Evolutionary conservation across 2,888 invertebrate genomes (phyloP), one percentile per base, ranked within the genome.

Genomic region (Polymixis lichenea): DNA sequence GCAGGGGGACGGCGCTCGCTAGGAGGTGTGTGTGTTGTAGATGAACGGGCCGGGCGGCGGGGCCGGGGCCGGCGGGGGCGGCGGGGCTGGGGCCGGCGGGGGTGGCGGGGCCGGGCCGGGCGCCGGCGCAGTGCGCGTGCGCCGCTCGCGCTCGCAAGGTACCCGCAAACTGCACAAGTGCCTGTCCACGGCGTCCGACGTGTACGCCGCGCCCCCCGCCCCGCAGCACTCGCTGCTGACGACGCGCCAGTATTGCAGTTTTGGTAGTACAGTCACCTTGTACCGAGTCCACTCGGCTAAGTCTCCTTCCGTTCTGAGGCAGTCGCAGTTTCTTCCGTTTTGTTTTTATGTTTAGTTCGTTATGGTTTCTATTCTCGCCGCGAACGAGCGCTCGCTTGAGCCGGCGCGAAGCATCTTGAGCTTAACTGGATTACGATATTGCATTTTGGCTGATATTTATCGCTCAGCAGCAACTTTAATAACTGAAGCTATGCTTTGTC

Each of bases 81-180:
- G 84, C 87, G 88, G 84, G 88, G 93, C 77, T 88, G 88, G 86
- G 88, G 88, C 83, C 88, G 86, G 77, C 85, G 87, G 78, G 97
- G 98, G 84, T 87, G 89, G 85, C 88, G 93, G 77, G 97, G 98
- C 93, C 97, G 98, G 95, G 97, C 98, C 88, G 61, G 89, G 49
- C 87, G 80, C 84, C 88, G 80, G 78, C 87, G 72, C 97, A 83
- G 90, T 84, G 86, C 91, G 90, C 86, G 97, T 98, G 95, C 98
- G 98, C 95, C 98, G 98, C 95, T 98, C 98, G 95, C 98, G 98
- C 97, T 98, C 98, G 96, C 99, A 99, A 98, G 99, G 99, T 98
- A 98, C 98, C 97, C 98, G 98, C 97, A 98, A 98, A 97, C 98
- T 98, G 97, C 98, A 98, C 97, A 98, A 98, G 98, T 98, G 98